Base-by-base conservation (phyloP, 2,888 invertebrate species). In the Conops quadrifasciatus region DNA sequence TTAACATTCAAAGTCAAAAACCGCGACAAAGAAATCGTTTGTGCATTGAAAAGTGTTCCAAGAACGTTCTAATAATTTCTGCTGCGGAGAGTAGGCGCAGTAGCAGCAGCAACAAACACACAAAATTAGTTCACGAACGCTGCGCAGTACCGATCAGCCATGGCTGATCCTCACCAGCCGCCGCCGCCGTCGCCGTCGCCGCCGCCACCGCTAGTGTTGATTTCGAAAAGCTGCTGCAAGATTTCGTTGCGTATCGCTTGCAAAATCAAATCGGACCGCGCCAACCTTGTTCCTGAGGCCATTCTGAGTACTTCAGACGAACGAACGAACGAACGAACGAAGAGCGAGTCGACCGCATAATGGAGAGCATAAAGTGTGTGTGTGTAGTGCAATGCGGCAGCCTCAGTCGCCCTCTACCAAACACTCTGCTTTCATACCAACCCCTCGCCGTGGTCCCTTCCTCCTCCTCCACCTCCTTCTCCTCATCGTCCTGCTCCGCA, bases 61-160 rank as follows among this genome's bases (percentile, higher is more conserved):
- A 59, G 60, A 67, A 67, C 67, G 47, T 67, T 67, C 67, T 67
- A 67, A 67, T 47, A 67, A 67, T 47, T 59, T 59, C 67, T 62
- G 36, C 36, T 58, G 58, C 26, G 45, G 11, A 24, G 36, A 36
- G 36, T 36, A 36, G 36, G 36, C 36, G 36, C 36, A 9, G 36
- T n/a, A 56, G 9, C 21, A 56, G 56, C 56, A 56, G 13, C 21
- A 1, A 7, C 36, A 24, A 43, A 16, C 5, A 45, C 24, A 43
- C 63, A 47, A 47, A 63, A 63, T 63, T 63, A 63, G 63, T 63
- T 63, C 63, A 63, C 43, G 60, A 63, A 47, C 63, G 63, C 63
- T 13, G 47, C 63, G 63, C 24, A 9, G 58, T 7, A 36, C 36
- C 36, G 21, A 56, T 24, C 56, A 26, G 56, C 56, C 51, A 24